Evolutionary conservation across 2,113 vertebrate genomes (phyloP), one percentile per base, ranked within the genome.

Genomic region (Salvelinus namaycush): DNA sequence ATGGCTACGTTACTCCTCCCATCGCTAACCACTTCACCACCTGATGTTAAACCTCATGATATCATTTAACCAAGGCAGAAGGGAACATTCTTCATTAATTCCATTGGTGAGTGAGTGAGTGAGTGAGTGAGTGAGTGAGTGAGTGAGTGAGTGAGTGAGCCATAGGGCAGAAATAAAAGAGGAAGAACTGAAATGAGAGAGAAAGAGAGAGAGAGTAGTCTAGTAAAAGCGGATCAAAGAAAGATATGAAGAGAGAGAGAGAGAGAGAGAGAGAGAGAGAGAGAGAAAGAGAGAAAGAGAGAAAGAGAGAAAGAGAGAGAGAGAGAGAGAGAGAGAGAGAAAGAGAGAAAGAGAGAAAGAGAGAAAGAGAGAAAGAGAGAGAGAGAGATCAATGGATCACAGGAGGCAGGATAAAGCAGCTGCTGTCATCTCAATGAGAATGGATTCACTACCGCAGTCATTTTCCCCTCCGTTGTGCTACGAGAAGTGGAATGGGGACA

Each of bases 21-120:
- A 9, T 1, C 73, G 73, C 76, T 84, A 84, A 85, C 77, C 82
- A 80, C 85, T 89, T 84, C 83, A 14, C 49, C 13, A 51, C 49
- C 49, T 51, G 49, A 83, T 86, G 87, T 84, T 84, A 87, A 62
- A 88, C 84, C 85, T 87, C 85, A 90, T 73, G 76, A 76, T 83
- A 81, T 86, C 90, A 86, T 84, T 88, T 26, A 87, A 83, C 81
- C 78, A 73, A 83, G 49, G 49, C 83, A 83, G 81, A 88, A 72
- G 83, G 79, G 83, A 87, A 87, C 82, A 87, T 54, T 84, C 76
- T 73, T 86, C 79, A 90, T 88, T 86, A 84, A 88, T 86, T 89
- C 79, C 72, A 75, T 34, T 81, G 81, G 62, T 79, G 79, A 75
- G 13, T 26, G 24, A 24, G 24, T 24, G 24, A 24, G 24, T 24